Base-by-base conservation (phyloP, 1,140 invertebrate species). In the Drosophila kohkoa region DNA sequence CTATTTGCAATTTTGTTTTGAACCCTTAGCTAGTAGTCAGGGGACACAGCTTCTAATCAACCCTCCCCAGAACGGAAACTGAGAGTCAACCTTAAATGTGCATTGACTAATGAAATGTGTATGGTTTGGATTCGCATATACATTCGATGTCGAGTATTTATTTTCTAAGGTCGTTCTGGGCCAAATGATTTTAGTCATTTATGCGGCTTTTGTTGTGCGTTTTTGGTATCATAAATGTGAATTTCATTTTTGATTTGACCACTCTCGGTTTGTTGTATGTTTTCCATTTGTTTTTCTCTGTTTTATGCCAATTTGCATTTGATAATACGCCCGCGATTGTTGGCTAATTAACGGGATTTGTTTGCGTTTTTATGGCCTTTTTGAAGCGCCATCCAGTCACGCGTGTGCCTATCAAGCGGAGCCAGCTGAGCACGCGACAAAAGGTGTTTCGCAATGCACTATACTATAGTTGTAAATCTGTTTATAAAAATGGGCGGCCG, bases 131-230 rank as follows among this genome's bases (percentile, higher is more conserved):
- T 25, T 25, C 20, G 20, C 20, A 25, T 25, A 25, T 3, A 25
- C 20, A 25, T 68, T 81, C 57, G 15, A 49, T 48, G 45, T 49
- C 68, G 55, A 77, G 64, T 75, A 60, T 38, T 38, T 41, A 15
- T 35, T 10, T 35, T 67, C 65, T 25, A 74, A 87, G 87, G 87
- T 90, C 87, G 82, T 90, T 90, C 82, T 82, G 87, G 82, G 87
- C 87, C 87, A 90, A 90, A 54, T 75, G 70, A 90, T 76, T 78
- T 75, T 41, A 76, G 70, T 90, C 70, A 90, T 90, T 90, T 90
- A 90, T 90, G 87, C 76, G 52, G 73, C 72, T 74, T 65, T 78
- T 80, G 66, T 54, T 54, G 38, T 7, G 67, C 28, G 30, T 52
- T 81, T 86, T 87, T 75, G 66, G 25, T 52, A 68, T 52, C 65